Evolutionary conservation across 2,797 vertebrate genomes (phyloP), one percentile per base, ranked within the genome.

Genomic region (Poeciliopsis paucimaculata): DNA sequence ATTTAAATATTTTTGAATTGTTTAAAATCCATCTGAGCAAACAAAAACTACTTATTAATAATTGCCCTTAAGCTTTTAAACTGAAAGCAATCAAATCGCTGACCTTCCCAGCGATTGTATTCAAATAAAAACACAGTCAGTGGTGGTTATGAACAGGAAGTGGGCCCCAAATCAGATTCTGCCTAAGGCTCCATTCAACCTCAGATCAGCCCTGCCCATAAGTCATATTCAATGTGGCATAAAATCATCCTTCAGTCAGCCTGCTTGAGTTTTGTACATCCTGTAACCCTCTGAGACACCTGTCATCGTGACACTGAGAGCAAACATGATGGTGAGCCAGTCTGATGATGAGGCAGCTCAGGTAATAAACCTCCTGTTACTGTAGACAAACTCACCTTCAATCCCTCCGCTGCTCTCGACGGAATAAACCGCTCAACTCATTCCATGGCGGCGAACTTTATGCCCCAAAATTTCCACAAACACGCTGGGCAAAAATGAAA

Each of bases 381-480:
- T 5, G 4, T 11, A 20, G 9, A 31, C 41, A 81, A 80, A 84
- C 90, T 89, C 84, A 91, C 90, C 90, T 88, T 80, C 57, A 43
- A 57, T 80, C 55, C 26, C 51, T 62, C 28, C 1, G 39, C 46
- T 31, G 62, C 18, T 64, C 31, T 36, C 18, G 13, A 2, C 0
- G 3, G 70, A 45, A 47, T 76, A 84, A 83, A 81, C 81, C 82
- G 77, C 77, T 34, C 51, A 3, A 23, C 75, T 82, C 77, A 18
- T 46, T 78, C 49, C 55, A 20, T 11, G 70, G 5, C 66, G 4
- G 68, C 23, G 2, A 86, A 85, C 39, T 84, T 82, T 20, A 70
- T 34, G 41, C 76, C 83, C 83, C 82, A 57, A 26, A 49, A 78
- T 62, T 34, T 46, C 12, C 36, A 75, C n/a, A 43, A 71, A 31